Evolutionary conservation across 2,888 invertebrate species (phyloP).

Genomic region (Acholoe squamosa): DNA sequence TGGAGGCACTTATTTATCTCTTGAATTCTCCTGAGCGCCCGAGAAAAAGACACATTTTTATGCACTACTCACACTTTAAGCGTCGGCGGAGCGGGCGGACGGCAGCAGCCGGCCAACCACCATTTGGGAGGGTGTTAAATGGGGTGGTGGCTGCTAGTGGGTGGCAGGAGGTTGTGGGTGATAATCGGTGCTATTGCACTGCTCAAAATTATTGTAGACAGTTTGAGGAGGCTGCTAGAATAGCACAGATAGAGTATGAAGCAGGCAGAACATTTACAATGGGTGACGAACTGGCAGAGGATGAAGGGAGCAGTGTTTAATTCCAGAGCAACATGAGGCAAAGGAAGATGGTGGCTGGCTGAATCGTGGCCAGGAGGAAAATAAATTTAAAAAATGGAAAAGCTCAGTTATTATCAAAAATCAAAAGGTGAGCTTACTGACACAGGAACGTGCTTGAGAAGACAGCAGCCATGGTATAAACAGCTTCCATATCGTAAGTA

Average conservation of each 20-base stretch:
- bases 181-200: neutral
- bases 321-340: no score
- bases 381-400: no score
- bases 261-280: neutral
- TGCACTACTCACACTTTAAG: slow-evolving; percentile 40
- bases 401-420: no score
- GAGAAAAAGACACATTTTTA: slow-evolving; percentile 50
- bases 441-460: no score
- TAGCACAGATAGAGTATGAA: neutral
- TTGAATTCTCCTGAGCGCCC: slow-evolving; percentile 23
- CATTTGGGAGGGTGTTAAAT: neutral
- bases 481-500: no score
- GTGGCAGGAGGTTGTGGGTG: neutral
- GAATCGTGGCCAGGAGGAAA: no score
- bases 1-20: slow-evolving; percentile 41
- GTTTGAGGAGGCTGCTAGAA: neutral
- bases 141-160: no score
- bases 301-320: neutral
- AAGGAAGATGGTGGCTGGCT: no score
- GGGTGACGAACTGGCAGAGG: slow-evolving; percentile 1
- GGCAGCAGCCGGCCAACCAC: neutral
- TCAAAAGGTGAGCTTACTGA: no score
- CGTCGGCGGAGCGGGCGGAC: neutral
- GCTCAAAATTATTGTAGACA: neutral
- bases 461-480: no score